Evolutionary conservation across 2,113 vertebrate genomes (phyloP).

Genomic region (Speoplatyrhinus poulsoni): DNA sequence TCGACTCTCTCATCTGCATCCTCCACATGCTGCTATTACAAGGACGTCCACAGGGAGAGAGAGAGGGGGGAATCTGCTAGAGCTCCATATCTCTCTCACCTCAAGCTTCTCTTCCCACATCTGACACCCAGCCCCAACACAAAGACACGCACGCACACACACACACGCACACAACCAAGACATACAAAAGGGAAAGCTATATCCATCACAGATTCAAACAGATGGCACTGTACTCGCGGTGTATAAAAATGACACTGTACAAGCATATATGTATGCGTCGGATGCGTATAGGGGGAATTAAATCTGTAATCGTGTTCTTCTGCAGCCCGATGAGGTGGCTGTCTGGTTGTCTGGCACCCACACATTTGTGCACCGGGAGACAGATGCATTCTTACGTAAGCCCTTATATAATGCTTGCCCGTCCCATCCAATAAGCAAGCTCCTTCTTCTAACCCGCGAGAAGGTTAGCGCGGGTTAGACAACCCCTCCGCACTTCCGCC

Average conservation of each 20-base stretch:
- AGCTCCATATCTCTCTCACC: constrained; percentile 34
- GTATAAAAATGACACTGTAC: constrained; percentile 26
- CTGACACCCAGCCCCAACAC: constrained; percentile 49
- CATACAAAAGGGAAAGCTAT: constrained; percentile 23
- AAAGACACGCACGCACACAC: constrained; percentile 4
- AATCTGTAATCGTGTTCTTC: constrained; percentile 54
- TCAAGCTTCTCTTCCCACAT: constrained; percentile 56
- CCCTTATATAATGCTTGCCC: constrained; percentile 70
- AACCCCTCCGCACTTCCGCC: constrained; percentile 31
- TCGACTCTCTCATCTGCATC: constrained; percentile 32
- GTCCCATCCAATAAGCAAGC: constrained; percentile 59
- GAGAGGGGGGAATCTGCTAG: constrained; percentile 14
- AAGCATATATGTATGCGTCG: constrained; percentile 39
- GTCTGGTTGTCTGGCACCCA: constrained; percentile 65
- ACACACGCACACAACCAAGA: constrained; percentile 35
- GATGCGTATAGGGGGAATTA: constrained; percentile 33
- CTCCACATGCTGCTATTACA: constrained; percentile 32
- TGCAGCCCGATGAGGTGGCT: constrained; percentile 54
- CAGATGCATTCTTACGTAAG: constrained; percentile 80
- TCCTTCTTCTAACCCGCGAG: constrained; percentile 55
- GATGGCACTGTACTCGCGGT: constrained; percentile 40
- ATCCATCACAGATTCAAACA: constrained; percentile 51
- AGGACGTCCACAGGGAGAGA: constrained; percentile 44
- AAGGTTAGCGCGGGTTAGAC: constrained; percentile 51
- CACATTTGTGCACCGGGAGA: constrained; percentile 68